These are phyloP conservation scores for Coenobita brevimanus DNA, from an alignment of 1,140 invertebrate species.

Conservation along the genomic window DNA sequence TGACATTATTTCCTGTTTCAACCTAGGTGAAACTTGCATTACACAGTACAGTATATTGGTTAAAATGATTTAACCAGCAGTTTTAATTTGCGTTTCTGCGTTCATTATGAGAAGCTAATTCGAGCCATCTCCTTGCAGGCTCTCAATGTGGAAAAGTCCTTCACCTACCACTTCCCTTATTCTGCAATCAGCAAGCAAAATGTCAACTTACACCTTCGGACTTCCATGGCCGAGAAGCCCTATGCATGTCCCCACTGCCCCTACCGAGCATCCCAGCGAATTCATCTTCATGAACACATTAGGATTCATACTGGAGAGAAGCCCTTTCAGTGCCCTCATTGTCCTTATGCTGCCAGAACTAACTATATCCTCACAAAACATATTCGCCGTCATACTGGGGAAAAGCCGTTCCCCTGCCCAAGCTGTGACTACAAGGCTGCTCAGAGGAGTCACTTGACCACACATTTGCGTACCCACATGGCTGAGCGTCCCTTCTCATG, in stretches of 20 bases:
- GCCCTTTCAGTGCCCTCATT: conserved; percentile 47
- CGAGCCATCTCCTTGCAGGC: conserved; percentile 53
- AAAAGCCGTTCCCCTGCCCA: conserved; percentile 49
- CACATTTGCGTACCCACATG: conserved; percentile 38
- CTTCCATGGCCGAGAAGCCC: conserved; percentile 35
- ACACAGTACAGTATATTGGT: neutral
- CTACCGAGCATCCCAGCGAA: conserved; percentile 57
- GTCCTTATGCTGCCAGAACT: conserved; percentile 78
- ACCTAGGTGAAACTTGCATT: no score
- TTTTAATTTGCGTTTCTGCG: conserved; percentile 14
- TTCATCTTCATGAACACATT: conserved; percentile 51
- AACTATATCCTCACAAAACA: conserved; percentile 89
- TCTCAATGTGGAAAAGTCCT: conserved; percentile 45
- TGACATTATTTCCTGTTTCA: no score
- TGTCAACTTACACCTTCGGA: conserved; percentile 28
- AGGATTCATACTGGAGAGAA: conserved; percentile 53
- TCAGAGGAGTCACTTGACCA: conserved; percentile 31
- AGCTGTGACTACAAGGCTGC: conserved; percentile 49
- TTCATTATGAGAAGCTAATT: conserved; percentile 38
- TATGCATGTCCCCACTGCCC: conserved; percentile 53
- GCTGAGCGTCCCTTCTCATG: conserved; percentile 82
- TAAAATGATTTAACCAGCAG: neutral
- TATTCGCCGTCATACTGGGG: conserved; percentile 39
- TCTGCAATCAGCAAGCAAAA: conserved; percentile 26
- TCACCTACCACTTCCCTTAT: conserved; percentile 39